These are phyloP conservation scores for Drosophila busckii DNA, from an alignment of 1,140 invertebrate species.

Conservation along the genomic window DNA sequence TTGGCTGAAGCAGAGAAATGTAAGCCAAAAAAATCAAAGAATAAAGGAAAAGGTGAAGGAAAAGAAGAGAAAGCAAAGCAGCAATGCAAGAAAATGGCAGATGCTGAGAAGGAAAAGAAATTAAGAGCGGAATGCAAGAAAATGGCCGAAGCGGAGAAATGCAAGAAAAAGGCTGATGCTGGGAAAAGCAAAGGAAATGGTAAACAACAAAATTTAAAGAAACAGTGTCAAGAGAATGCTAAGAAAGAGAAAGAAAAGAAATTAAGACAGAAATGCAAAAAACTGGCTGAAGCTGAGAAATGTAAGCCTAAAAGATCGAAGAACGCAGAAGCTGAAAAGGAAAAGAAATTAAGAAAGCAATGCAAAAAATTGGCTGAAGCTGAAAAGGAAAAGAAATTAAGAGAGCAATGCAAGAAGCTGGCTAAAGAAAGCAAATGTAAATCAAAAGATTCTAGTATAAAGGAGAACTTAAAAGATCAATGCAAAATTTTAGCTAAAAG, in stretches of 20 bases:
- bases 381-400: neutral
- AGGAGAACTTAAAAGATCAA: neutral
- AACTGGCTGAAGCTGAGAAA: neutral
- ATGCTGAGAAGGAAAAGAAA: neutral
- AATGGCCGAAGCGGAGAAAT: slow-evolving; percentile 3
- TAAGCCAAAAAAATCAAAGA: neutral
- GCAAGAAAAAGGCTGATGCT: slow-evolving; percentile 3
- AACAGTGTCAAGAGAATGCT: too few relatives aligned
- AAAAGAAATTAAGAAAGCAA: too few relatives aligned
- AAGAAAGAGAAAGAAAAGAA: neutral
- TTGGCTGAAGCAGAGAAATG: slow-evolving; percentile 8
- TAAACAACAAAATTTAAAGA: too few relatives aligned
- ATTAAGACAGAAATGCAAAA: neutral
- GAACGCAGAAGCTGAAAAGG: slow-evolving; percentile 3
- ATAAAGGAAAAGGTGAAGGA: slow-evolving; percentile 1
- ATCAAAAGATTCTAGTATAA: neutral
- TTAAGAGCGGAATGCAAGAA: slow-evolving; percentile 3
- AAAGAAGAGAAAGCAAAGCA: neutral
- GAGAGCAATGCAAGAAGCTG: neutral
- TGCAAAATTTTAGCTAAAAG: neutral
- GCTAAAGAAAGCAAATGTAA: slow-evolving; percentile 6
- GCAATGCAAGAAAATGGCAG: neutral
- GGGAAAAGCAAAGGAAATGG: neutral
- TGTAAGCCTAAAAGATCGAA: too few relatives aligned
- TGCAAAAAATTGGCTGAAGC: neutral